A percentile compares a stretch with the other conserved stretches of the same genome.
Conservation (phyloP, 2,113 vertebrate genomes). For the Morone saxatilis region DNA sequence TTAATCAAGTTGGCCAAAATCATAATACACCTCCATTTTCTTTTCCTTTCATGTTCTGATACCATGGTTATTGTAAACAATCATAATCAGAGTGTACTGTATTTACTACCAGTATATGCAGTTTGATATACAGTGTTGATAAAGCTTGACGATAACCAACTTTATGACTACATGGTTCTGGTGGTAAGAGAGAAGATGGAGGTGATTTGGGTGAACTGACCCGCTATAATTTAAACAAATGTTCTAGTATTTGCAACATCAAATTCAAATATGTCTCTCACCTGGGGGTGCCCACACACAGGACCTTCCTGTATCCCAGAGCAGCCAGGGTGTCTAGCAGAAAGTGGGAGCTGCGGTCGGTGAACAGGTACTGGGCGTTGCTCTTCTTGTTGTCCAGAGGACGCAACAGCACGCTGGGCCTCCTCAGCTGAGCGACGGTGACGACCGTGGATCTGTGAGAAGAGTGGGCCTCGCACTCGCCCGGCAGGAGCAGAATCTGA, state of each 20-base stretch:
- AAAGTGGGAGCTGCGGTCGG: conserved; percentile 91
- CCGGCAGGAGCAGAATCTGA: conserved; percentile 87
- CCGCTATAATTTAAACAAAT: neutral
- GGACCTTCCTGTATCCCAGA: conserved; percentile 89
- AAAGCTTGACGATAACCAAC: too few species aligned
- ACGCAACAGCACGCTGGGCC: conserved; percentile 89
- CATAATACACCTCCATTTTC: too few species aligned
- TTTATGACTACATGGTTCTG: too few species aligned
- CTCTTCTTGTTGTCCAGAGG: conserved; percentile 95
- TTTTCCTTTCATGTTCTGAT: too few species aligned
- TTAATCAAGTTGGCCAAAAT: too few species aligned
- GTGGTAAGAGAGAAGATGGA: neutral
- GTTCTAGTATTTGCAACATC: neutral
- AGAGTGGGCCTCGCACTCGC: conserved; percentile 80
- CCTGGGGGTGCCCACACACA: conserved; percentile 95
- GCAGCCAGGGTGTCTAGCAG: conserved; percentile 86
- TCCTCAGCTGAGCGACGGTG: conserved; percentile 83
- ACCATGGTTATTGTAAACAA: too few species aligned
- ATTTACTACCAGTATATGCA: too few species aligned
- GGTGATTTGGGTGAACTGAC: neutral
- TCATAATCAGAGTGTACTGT: too few species aligned
- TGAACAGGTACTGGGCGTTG: conserved; percentile 95
- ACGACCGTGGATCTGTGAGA: conserved; percentile 81
- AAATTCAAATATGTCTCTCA: conserved; percentile 47
- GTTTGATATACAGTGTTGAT: too few species aligned